phyloP scores from a whole-genome alignment of 64 coral and sea anemone genomes.

The Porites lutea region DNA sequence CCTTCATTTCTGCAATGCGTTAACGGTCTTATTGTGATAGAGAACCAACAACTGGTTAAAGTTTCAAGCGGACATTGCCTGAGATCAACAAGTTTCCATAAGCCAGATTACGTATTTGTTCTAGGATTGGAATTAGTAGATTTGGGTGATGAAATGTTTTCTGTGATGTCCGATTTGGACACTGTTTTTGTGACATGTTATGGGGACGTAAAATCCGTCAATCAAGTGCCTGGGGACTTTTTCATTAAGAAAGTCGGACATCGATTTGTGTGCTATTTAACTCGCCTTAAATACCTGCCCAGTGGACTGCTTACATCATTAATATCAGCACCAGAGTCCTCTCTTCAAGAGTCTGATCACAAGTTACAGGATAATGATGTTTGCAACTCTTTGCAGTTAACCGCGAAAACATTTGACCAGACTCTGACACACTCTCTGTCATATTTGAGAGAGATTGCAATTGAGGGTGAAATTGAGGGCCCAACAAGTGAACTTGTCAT shows the following conservation, averaged over 20 bases:
- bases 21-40: not conserved
- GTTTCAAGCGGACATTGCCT: not conserved
- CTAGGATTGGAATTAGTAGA: too few species aligned
- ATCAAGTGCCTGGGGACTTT: not conserved
- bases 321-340: constrained; percentile 4
- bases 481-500: not conserved
- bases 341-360: not conserved
- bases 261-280: not conserved
- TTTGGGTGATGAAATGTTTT: not conserved
- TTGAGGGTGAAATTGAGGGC: not conserved
- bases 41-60: not conserved
- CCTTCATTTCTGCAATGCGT: not conserved
- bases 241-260: not conserved
- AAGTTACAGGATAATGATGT: not conserved
- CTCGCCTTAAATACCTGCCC: not conserved
- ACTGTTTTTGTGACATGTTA: not conserved
- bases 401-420: not conserved
- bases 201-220: not conserved
- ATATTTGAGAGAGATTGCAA: not conserved
- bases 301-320: not conserved
- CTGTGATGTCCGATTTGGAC: not conserved
- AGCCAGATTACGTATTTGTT: not conserved
- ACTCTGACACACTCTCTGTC: not conserved
- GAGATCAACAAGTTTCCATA: not conserved
- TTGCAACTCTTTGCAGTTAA: not conserved